These are phyloP conservation scores for Bombus breviceps DNA, from an alignment of 1,140 invertebrate species.

Conservation along the genomic window DNA sequence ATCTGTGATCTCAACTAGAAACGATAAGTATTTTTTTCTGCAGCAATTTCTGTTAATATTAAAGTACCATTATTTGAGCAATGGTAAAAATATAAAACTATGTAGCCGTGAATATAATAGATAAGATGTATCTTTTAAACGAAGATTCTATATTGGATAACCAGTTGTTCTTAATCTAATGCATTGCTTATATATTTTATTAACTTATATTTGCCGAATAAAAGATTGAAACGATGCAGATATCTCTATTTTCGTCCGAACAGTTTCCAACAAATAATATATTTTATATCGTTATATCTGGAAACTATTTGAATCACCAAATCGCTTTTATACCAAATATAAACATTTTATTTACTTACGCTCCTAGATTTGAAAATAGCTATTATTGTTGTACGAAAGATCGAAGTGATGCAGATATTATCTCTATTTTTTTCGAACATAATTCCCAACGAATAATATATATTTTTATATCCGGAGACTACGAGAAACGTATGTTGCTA, in stretches of 20 bases:
- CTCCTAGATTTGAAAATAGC: too few relatives aligned
- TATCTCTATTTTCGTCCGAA: too few relatives aligned
- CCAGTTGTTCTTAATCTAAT: not conserved
- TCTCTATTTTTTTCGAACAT: not conserved
- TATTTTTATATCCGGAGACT: not conserved
- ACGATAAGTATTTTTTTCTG: not conserved
- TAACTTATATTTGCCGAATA: not conserved
- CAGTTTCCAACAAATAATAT: too few relatives aligned
- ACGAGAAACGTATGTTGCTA: not conserved
- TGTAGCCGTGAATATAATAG: too few relatives aligned
- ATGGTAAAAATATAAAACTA: not conserved
- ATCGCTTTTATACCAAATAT: too few relatives aligned
- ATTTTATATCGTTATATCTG: too few relatives aligned
- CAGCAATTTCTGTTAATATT: not conserved
- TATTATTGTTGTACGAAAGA: not conserved
- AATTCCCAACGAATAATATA: not conserved
- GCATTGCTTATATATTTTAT: not conserved
- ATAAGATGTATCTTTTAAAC: too few relatives aligned
- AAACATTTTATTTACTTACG: too few relatives aligned
- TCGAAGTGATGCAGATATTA: not conserved
- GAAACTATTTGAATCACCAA: too few relatives aligned
- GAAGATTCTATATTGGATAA: not conserved
- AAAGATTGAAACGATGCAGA: not conserved
- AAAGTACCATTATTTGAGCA: not conserved
- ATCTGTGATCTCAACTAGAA: not conserved